Evolutionary conservation across 2,888 invertebrate species (phyloP).

Genomic region (Sphaerophoria rueppellii): DNA sequence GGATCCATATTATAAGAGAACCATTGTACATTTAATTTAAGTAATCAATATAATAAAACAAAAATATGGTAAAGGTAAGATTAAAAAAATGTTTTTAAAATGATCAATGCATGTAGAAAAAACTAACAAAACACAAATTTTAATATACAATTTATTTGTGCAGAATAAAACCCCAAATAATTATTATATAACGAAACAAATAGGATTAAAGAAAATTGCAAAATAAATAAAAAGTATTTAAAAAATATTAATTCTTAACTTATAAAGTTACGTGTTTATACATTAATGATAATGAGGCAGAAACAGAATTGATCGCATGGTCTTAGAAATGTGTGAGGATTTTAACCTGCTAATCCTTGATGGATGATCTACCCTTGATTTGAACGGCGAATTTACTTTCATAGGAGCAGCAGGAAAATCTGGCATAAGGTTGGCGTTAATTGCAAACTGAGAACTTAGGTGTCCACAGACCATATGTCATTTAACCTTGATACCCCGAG

Average conservation of each 20-base stretch:
- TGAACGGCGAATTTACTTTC: too few relatives aligned
- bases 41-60: constrained; percentile 28
- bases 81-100: constrained; percentile 50
- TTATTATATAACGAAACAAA: not conserved
- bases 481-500: too few relatives aligned
- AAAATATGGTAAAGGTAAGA: constrained; percentile 24
- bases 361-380: too few relatives aligned
- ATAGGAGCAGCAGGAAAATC: too few relatives aligned
- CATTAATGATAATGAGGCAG: too few relatives aligned
- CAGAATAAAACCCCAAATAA: constrained; percentile 62
- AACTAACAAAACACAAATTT: constrained; percentile 58
- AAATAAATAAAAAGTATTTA: constrained; percentile 46
- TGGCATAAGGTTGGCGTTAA: too few relatives aligned
- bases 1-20: constrained; percentile 23
- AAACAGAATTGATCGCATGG: too few relatives aligned
- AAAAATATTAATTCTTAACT: not conserved
- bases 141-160: constrained; percentile 68
- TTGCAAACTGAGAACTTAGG: too few relatives aligned
- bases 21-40: constrained; percentile 55
- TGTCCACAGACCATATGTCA: too few relatives aligned
- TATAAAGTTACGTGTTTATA: too few relatives aligned
- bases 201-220: constrained; percentile 32
- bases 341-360: too few relatives aligned
- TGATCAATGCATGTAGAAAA: constrained; percentile 8
- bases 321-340: too few relatives aligned